Evolutionary conservation across 2,797 vertebrate species (phyloP), one percentile per base, ranked within the genome.

Genomic region (Acanthis flammea): DNA sequence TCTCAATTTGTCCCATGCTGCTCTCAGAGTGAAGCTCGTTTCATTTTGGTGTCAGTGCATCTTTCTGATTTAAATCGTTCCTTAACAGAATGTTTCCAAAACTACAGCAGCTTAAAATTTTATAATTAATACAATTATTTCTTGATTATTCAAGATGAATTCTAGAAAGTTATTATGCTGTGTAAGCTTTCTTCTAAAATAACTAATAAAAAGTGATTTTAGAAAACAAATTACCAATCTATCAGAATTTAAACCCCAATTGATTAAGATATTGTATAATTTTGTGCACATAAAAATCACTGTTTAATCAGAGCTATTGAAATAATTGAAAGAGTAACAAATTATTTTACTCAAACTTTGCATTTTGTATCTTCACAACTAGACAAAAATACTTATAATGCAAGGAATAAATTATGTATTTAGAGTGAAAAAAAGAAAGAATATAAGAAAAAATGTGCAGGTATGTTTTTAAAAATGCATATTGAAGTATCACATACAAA

Each of bases 401-500:
- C 22, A 79, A 76, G 45, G 7, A 88, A 78, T 48, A 66, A 79
- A 35, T 42, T 33, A 47, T 8, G 6, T 10, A 31, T 31, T 50
- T 91, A 28, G 67, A 95, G 55, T 31, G 70, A 57, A 86, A 85
- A 77, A 86, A 78, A 28, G 17, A 24, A 24, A 93, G 4, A 51
- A 23, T 48, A 3, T 14, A 85, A 57, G 37, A 82, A 89, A 28
- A 93, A 54, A 92, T 27, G 8, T 54, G 60, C 14, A 78, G 71
- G 7, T 65, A 21, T 75, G 28, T 37, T 93, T 91, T 53, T 35
- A 37, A 82, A 87, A 81, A 82, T 24, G 12, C 3, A 10, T 76
- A 77, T 72, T 62, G 10, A 94, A 66, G 3, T 83, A 74, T 80
- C 48, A 98, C 98, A 97, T 98, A 99, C 99, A 99, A 98, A 97